Base-by-base conservation (phyloP, 1,140 invertebrate species). In the Drosophila malerkotliana region DNA sequence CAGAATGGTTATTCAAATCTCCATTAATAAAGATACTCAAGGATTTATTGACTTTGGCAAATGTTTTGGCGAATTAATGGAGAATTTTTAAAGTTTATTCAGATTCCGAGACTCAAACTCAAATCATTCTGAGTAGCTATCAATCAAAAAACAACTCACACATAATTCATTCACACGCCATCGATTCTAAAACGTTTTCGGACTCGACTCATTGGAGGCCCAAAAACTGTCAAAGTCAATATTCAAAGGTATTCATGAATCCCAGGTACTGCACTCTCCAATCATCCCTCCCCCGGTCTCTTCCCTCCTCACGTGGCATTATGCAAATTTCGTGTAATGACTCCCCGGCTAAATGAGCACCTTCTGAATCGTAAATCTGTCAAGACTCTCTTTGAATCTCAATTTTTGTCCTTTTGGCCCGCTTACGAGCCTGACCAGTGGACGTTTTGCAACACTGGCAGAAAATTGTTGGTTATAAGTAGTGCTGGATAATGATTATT, bases 111-210 rank as follows among this genome's bases (percentile, higher is more conserved):
- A 28, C 10, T 26, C 9, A 9, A 8, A 3, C 32, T 47, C 26
- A 30, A 62, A 48, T 62, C 28, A 55, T 54, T 24, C 14, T 37
- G 34, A 53, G 47, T 45, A 15, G 21, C 15, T 21, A 69, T 69
- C 51, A 69, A 56, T 69, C 30, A 68, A n/a, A 14, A 44, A 6
- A 6, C 28, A 8, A 12, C 34, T 15, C 14, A 6, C 4, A 21
- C 51, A 68, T 68, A 56, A 69, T 24, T 69, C 66, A 68, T 68
- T 68, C 63, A 69, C 63, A 68, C 41, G 8, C 51, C 66, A 68
- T 69, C 66, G 37, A 41, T 63, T 10, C 3, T 21, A 37, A 37
- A 37, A 37, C 34, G 34, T 12, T 37, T 37, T 37, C 9, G n/a
- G 14, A 18, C 9, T 44, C 14, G 44, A 15, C 34, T 21, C 44